Evolutionary conservation across 2,888 invertebrate genomes (phyloP).

Genomic region (Rambutsinella grinnellia): DNA sequence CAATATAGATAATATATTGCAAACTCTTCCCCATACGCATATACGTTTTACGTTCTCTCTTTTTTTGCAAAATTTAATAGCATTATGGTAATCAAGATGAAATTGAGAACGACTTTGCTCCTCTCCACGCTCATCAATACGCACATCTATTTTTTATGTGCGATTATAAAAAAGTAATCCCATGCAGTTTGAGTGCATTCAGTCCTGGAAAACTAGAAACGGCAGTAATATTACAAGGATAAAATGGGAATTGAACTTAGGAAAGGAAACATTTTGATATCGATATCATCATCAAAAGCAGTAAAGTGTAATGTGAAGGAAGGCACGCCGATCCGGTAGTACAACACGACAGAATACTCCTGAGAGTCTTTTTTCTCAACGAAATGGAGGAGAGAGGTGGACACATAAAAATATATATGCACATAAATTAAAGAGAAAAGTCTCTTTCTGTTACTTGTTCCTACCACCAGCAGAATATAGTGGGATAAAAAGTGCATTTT

Average conservation of each 20-base stretch:
- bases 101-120: not conserved
- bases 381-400: constrained; percentile 28
- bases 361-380: constrained; percentile 36
- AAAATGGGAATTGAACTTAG: not conserved
- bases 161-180: not conserved
- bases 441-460: constrained; percentile 12
- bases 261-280: not conserved
- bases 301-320: not conserved
- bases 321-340: not conserved
- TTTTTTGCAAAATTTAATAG: constrained; percentile 27
- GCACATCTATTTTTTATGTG: not conserved
- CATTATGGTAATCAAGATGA: constrained; percentile 30
- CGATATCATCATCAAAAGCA: not conserved
- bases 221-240: not conserved
- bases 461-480: not conserved
- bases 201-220: not conserved
- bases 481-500: constrained; percentile 23
- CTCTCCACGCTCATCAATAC: constrained; percentile 20
- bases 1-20: constrained; percentile 3
- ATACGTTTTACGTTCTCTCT: not conserved
- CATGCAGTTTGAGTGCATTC: not conserved
- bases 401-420: constrained; percentile 52
- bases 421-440: constrained; percentile 53
- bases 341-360: constrained; percentile 35
- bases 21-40: not conserved